Evolutionary conservation across 2,113 vertebrate species (phyloP), one percentile per base, ranked within the genome.

Genomic region (Atrichornis clamosus): DNA sequence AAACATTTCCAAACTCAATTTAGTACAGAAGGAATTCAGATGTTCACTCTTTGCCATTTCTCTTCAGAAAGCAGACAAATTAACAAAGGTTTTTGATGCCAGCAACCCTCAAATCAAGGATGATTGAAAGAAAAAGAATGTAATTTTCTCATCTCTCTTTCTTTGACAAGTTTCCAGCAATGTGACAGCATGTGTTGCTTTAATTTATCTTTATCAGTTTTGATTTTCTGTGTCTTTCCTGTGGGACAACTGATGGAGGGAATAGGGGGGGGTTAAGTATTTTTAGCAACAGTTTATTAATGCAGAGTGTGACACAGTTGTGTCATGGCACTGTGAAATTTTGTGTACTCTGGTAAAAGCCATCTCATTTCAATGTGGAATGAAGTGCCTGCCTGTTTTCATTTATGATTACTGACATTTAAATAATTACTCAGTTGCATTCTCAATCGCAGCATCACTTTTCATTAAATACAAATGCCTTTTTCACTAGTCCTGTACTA

Each of bases 91-190:
- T 94, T 92, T 84, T 93, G 76, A 78, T 93, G 87, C 91, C 91
- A 96, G 86, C 78, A 96, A 68, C 85, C 70, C 70, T 96, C 91
- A 92, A 93, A 90, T 95, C 74, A 79, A 76, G 63, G 81, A 78
- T 91, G 89, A 96, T 84, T 91, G 95, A 96, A 95, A 94, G 81
- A 82, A 95, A 82, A 91, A 75, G 30, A 91, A 93, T 84, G 87
- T 55, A 63, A 91, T 94, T 95, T 95, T 96, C 76, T 92, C 65
- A 26, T 95, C 70, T 93, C 58, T 84, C 32, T 91, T 46, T 74
- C 77, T 88, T 30, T 93, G 88, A 90, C 83, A 94, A 69, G 83
- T 90, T 94, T 93, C 52, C 79, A 73, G 76, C 79, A 74, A 77
- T 50, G 50, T 81, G 72, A 73, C 86, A 90, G 76, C 79, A 77